Conservation (phyloP, 1,140 invertebrate species). For the Halyomorpha halys region DNA sequence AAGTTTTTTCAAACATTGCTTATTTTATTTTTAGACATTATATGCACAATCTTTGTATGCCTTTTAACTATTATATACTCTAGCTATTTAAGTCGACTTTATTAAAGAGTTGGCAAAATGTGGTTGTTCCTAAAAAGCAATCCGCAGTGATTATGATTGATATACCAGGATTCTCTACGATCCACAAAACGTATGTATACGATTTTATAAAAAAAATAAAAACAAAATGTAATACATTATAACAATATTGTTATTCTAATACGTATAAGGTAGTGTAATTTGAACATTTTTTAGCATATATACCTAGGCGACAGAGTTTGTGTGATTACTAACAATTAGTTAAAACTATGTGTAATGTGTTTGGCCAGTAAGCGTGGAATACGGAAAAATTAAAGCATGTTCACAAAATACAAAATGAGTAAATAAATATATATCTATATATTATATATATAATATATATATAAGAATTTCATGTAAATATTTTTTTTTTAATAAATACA, state of each 20-base stretch:
- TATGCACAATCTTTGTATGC: conserved; percentile 30
- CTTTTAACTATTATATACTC: conserved; percentile 25
- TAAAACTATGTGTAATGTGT: conserved; percentile 22
- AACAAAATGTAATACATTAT: conserved; percentile 26
- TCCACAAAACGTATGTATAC: conserved; percentile 28
- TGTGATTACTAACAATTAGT: conserved; percentile 27
- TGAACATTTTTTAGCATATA: conserved; percentile 26
- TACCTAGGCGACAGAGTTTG: conserved; percentile 19
- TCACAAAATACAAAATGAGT: conserved; percentile 15
- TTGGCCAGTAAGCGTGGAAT: conserved; percentile 18
- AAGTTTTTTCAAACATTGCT: conserved; percentile 24
- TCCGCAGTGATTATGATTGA: conserved; percentile 27
- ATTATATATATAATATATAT: conserved; percentile 4
- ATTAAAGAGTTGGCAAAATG: conserved; percentile 17
- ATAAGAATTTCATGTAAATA: background rate
- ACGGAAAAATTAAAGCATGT: conserved; percentile 19
- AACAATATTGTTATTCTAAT: conserved; percentile 28
- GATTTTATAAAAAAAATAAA: conserved; percentile 25
- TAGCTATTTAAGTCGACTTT: conserved; percentile 21
- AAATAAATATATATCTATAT: conserved; percentile 9
- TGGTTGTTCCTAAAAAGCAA: conserved; percentile 27
- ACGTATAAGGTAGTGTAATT: conserved; percentile 29
- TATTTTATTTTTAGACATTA: conserved; percentile 29
- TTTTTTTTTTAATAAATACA: conserved; percentile 8
- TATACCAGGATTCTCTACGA: conserved; percentile 29